These are phyloP conservation scores for Gymnoscopelus braueri DNA, from an alignment of 2,797 vertebrate species.

Conservation along the genomic window DNA sequence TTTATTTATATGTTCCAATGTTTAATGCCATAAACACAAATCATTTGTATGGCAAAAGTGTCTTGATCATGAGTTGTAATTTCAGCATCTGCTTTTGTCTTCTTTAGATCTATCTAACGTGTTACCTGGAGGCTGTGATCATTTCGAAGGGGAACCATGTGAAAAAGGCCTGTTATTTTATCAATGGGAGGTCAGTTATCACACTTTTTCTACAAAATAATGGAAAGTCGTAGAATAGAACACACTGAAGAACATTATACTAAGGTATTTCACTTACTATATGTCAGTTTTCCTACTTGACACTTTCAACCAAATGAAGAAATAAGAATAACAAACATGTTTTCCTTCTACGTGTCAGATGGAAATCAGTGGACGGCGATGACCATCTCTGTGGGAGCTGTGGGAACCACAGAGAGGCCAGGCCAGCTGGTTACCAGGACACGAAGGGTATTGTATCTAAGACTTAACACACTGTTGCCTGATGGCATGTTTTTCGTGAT, in stretches of 20 bases:
- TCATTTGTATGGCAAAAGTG: background rate
- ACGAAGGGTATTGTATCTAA: background rate
- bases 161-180: constrained; percentile 48
- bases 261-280: background rate
- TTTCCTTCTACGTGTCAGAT: constrained; percentile 25
- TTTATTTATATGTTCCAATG: too few species aligned
- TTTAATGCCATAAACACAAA: too few species aligned
- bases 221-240: background rate
- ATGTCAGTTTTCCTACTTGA: background rate
- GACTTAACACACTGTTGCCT: background rate
- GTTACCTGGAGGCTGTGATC: constrained; percentile 48
- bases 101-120: constrained; percentile 54
- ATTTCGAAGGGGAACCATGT: constrained; percentile 4
- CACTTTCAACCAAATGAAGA: background rate
- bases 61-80: background rate
- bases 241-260: background rate
- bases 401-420: background rate
- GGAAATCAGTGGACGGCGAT: constrained; percentile 56
- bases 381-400: constrained; percentile 50
- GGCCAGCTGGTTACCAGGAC: background rate
- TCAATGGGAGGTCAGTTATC: constrained; percentile 29
- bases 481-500: background rate
- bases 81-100: background rate
- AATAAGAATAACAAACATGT: constrained; percentile 8
- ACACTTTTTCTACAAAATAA: constrained; percentile 4